Evolutionary conservation across 1,140 invertebrate species (phyloP), one percentile per base, ranked within the genome.

Genomic region (Carposina sasakii): DNA sequence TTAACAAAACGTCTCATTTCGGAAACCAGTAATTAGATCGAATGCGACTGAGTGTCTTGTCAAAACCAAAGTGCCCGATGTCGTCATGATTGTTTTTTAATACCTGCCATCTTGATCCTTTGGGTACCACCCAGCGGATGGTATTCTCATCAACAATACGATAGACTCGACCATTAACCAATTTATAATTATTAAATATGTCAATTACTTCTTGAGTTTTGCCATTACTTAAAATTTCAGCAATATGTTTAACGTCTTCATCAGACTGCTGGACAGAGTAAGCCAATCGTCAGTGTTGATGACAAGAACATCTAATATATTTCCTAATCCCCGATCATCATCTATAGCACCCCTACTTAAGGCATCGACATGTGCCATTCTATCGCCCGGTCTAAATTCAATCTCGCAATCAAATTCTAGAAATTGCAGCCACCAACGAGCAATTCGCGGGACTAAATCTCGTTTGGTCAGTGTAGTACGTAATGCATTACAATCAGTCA

Each of bases 351-450:
- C 63, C 31, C 65, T 45, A 9, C 48, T 60, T 3, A 66, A 37
- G 24, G 57, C 60, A 33, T 63, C 71, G 15, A 50, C 62, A 45
- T 64, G 63, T 21, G 52, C 39, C 63, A 68, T 64, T 21, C 50
- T 42, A 26, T 39, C 42, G 26, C 54, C 54, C 6, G 30, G 19
- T 39, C 55, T 43, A 52, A 59, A 44, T 49, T 55, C 50, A 13
- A 55, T 37, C 12, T 55, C 45, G 39, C 71, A 73, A 28, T 61
- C 49, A 44, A 59, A 71, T 12, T 52, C 21, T 42, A 71, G 68
- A 16, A 72, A 48, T 52, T 40, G 67, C 8, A 63, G 47, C 65
- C 67, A 71, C 65, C 65, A 73, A n/a, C 63, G 20, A 12, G 60
- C 48, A 12, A 57, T 61, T 40, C 64, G 21, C 8, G 68, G 63